Conservation (phyloP, 2,888 invertebrate species). For the Urechis unicinctus region DNA sequence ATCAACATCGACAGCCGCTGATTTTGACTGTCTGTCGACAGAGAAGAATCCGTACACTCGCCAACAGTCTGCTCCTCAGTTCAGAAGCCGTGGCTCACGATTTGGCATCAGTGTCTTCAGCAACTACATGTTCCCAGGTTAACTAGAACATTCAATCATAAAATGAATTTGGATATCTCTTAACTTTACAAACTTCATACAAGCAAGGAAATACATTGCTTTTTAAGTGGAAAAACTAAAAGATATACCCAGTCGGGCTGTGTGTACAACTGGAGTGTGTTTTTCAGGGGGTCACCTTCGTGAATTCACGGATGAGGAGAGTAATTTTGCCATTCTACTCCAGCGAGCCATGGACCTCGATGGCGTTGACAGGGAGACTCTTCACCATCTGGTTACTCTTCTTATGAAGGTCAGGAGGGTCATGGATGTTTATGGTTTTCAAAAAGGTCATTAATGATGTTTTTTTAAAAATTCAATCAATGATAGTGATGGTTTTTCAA, state of each 20-base stretch:
- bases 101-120: slow-evolving; percentile 46
- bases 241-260: too few relatives aligned
- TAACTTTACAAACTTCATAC: too few relatives aligned
- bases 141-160: slow-evolving; percentile 2
- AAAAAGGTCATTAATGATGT: neutral
- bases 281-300: slow-evolving; percentile 56
- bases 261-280: too few relatives aligned
- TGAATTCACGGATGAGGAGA: slow-evolving; percentile 75
- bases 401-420: slow-evolving; percentile 66
- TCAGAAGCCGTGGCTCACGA: slow-evolving; percentile 52
- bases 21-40: slow-evolving; percentile 6
- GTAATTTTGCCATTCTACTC: slow-evolving; percentile 71
- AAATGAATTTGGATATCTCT: neutral
- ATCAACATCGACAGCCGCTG: neutral
- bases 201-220: too few relatives aligned
- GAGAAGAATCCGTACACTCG: slow-evolving; percentile 53
- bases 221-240: too few relatives aligned
- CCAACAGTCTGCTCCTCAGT: slow-evolving; percentile 90
- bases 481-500: neutral
- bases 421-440: neutral
- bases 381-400: slow-evolving; percentile 87
- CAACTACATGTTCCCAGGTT: slow-evolving; percentile 50
- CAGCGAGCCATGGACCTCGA: slow-evolving; percentile 87
- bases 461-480: neutral
- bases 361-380: slow-evolving; percentile 90